Evolutionary conservation across 2,888 invertebrate species (phyloP).

Genomic region (Synanthedon formicaeformis): DNA sequence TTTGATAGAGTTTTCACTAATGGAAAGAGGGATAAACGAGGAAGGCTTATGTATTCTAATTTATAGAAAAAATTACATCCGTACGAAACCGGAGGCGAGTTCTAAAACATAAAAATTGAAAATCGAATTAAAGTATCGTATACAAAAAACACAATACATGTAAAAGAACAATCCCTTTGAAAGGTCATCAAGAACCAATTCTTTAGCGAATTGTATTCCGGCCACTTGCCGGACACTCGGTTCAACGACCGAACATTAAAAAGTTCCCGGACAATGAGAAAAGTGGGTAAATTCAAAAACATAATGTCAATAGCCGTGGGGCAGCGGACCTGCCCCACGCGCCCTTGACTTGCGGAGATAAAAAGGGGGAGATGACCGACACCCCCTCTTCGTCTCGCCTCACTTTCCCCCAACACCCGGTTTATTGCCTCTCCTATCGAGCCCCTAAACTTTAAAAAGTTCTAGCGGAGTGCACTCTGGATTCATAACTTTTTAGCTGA

Average conservation of each 20-base stretch:
- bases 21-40: too few relatives aligned
- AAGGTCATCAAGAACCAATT: too few relatives aligned
- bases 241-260: slow-evolving; percentile 60
- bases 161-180: too few relatives aligned
- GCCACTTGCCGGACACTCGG: slow-evolving; percentile 42
- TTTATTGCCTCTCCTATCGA: slow-evolving; percentile 51
- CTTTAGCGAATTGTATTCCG: neutral
- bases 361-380: slow-evolving; percentile 65
- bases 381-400: slow-evolving; percentile 19
- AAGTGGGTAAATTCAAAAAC: slow-evolving; percentile 68
- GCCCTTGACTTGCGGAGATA: slow-evolving; percentile 67
- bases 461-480: neutral
- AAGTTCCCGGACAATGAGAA: slow-evolving; percentile 66
- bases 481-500: too few relatives aligned
- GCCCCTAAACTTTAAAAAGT: slow-evolving; percentile 29
- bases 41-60: too few relatives aligned
- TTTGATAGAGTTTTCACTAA: too few relatives aligned
- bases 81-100: too few relatives aligned
- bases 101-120: too few relatives aligned
- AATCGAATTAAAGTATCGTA: too few relatives aligned
- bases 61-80: too few relatives aligned
- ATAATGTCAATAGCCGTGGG: slow-evolving; percentile 69
- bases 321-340: slow-evolving; percentile 67
- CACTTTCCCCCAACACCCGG: slow-evolving; percentile 13
- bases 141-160: too few relatives aligned